Evolutionary conservation across 1,140 invertebrate genomes (phyloP), one percentile per base, ranked within the genome.

Genomic region (Oscheius sp.): DNA sequence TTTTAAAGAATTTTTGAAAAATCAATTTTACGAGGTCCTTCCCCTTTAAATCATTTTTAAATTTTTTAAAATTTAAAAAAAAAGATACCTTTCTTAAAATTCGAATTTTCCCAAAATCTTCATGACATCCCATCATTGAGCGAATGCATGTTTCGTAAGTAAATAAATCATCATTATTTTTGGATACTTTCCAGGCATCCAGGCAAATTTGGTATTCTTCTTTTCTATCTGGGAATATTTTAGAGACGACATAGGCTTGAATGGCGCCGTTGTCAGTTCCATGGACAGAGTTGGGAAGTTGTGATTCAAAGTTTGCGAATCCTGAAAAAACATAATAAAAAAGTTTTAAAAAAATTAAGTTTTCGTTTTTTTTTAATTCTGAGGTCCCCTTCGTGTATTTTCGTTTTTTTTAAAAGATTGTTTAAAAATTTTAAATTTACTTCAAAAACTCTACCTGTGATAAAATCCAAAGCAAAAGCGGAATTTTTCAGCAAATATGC

Each of bases 241-340:
- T 35, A 1, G 72, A 55, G 10, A 62, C 45, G 4, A 75, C 20
- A n/a, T 46, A 46, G 20, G 55, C 36, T 67, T 75, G 68, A 18
- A 75, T 36, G 35, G 73, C 73, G 15, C 73, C 73, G 36, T 75
- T 75, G 49, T 75, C 73, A 3, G 58, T 49, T 20, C 73, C 73
- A 31, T 75, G 73, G 23, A 75, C 31, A 3, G 32, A 58, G 1
- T 45, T 58, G 10, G 73, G 73, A 18, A 75, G 34, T 23, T 45
- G 7, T 7, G 0, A 13, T 42, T 75, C 73, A n/a, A 63, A 75
- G 29, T 73, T 36, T 1, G 73, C 73, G 3, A 75, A 73, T 13
- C 55, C 68, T 70, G 29, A 69, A 69, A 61, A 20, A n/a, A n/a
- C n/a, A n/a, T n/a, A 20, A 26, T n/a, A 18, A 34, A 42, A 26